Evolutionary conservation across 2,888 invertebrate species (phyloP).

Genomic region (Conistra vaccinii): DNA sequence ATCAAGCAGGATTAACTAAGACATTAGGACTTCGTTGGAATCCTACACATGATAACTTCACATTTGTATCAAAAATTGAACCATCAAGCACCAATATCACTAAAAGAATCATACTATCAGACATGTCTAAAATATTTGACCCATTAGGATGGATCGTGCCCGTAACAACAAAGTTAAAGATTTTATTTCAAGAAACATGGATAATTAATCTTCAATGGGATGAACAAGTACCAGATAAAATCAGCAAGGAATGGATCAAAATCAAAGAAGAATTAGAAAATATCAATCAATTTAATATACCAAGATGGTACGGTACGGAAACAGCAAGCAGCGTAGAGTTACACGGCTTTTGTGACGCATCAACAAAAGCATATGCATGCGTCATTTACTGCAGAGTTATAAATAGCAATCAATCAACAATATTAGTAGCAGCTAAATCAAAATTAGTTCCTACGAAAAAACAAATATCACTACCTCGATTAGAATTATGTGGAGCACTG

Average conservation of each 20-base stretch:
- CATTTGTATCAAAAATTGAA: not conserved
- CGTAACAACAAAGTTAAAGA: constrained; percentile 41
- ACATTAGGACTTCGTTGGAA: not conserved
- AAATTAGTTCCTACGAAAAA: not conserved
- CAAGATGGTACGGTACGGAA: not conserved
- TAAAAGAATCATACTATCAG: constrained; percentile 9
- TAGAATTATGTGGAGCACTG: not conserved
- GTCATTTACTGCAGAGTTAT: not conserved
- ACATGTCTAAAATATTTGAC: constrained; percentile 47
- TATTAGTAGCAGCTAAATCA: constrained; percentile 2
- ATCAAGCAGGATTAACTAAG: no score
- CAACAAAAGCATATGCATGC: not conserved
- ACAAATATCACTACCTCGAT: not conserved
- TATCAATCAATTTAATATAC: no score
- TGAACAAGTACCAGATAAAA: not conserved
- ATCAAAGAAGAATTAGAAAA: no score
- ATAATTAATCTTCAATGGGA: constrained; percentile 33
- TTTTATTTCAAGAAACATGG: constrained; percentile 49
- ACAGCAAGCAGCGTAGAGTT: not conserved
- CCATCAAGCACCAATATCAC: not conserved
- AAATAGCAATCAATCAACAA: not conserved
- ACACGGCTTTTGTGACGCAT: not conserved
- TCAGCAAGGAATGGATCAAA: not conserved
- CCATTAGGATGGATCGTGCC: constrained; percentile 53
- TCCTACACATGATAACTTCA: not conserved